Evolutionary conservation across 2,888 invertebrate genomes (phyloP).

Genomic region (Pelosia muscerda): DNA sequence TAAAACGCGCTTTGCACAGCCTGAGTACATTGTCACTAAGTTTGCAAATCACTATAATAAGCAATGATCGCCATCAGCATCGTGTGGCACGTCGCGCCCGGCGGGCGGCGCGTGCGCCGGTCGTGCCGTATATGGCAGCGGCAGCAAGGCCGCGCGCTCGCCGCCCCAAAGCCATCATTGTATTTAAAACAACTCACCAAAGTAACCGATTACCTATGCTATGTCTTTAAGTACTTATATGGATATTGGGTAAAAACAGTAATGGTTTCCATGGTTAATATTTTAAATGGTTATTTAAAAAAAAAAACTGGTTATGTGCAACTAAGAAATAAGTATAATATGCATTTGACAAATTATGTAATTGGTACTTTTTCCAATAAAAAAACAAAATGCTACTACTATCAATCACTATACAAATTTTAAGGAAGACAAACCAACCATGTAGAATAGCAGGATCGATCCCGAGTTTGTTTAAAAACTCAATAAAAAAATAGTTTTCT

Average conservation of each 20-base stretch:
- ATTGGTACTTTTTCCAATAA: too few species aligned
- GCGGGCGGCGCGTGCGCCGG: conserved; percentile 48
- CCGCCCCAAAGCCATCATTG: conserved; percentile 49
- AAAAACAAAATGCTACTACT: too few species aligned
- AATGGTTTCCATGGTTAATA: neutral
- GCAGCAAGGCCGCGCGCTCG: conserved; percentile 72
- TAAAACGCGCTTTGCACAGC: too few species aligned
- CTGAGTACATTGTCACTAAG: too few species aligned
- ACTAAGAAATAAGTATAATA: too few species aligned
- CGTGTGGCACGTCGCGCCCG: conserved; percentile 30
- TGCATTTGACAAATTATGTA: too few species aligned
- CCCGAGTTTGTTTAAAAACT: too few species aligned
- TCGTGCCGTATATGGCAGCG: conserved; percentile 68
- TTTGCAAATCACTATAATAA: conserved; percentile 12
- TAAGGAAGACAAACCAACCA: too few species aligned
- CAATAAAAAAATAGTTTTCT: too few species aligned
- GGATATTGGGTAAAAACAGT: neutral
- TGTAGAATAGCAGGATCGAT: too few species aligned
- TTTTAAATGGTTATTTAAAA: neutral
- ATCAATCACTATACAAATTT: too few species aligned
- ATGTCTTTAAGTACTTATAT: neutral
- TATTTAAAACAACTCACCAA: conserved; percentile 45
- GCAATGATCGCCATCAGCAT: conserved; percentile 33
- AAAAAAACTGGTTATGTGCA: neutral
- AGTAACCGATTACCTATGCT: neutral